These are phyloP conservation scores for Bombylius major DNA, from an alignment of 2,888 invertebrate species.

Conservation along the genomic window DNA sequence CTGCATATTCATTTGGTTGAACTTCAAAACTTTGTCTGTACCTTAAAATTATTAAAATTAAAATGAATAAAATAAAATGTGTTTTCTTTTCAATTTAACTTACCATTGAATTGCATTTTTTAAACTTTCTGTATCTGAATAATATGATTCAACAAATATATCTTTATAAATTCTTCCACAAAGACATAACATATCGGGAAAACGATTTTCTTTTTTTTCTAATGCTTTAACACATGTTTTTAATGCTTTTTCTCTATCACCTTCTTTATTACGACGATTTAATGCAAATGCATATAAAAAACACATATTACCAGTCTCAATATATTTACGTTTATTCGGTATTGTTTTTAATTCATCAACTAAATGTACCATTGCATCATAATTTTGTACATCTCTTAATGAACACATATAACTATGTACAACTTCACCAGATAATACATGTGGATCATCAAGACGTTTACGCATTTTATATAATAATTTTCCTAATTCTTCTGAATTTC, in stretches of 20 bases:
- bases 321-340: slow-evolving; percentile 76
- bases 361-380: slow-evolving; percentile 93
- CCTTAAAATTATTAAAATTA: not conserved
- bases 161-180: slow-evolving; percentile 97
- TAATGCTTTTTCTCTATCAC: slow-evolving; percentile 89
- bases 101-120: slow-evolving; percentile 89
- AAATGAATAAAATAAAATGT: not conserved
- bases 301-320: slow-evolving; percentile 80
- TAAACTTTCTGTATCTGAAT: slow-evolving; percentile 75
- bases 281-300: slow-evolving; percentile 94
- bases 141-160: slow-evolving; percentile 92
- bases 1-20: slow-evolving; percentile 98
- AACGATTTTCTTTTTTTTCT: slow-evolving; percentile 84
- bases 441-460: slow-evolving; percentile 88
- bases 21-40: slow-evolving; percentile 95
- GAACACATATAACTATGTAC: slow-evolving; percentile 89
- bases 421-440: slow-evolving; percentile 90
- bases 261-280: slow-evolving; percentile 86
- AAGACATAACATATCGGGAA: slow-evolving; percentile 94
- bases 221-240: slow-evolving; percentile 83
- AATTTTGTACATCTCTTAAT: slow-evolving; percentile 85
- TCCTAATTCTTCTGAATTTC: slow-evolving; percentile 55
- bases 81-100: not conserved
- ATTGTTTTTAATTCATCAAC: slow-evolving; percentile 87
- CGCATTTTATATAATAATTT: slow-evolving; percentile 80